These are phyloP conservation scores for Chaetorhynchus papuensis DNA, from an alignment of 2,113 vertebrate genomes.

Conservation along the genomic window DNA sequence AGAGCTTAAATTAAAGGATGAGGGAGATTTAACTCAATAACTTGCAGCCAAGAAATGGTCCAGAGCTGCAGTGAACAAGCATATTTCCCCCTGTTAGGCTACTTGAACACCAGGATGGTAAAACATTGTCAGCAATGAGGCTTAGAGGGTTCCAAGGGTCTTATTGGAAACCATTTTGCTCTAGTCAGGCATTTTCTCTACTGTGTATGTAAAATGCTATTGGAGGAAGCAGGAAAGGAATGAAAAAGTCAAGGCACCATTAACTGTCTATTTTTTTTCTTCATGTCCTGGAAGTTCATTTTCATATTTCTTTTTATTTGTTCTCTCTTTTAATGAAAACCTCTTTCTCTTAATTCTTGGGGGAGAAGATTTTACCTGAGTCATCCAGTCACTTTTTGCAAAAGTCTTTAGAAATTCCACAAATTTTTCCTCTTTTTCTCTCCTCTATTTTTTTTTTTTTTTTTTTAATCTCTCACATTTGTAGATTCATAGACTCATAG, in stretches of 20 bases:
- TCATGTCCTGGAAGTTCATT: background rate
- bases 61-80: background rate
- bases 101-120: background rate
- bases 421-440: background rate
- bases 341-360: background rate
- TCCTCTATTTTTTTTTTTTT: background rate
- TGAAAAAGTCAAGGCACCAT: background rate
- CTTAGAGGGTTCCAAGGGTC: background rate
- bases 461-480: background rate
- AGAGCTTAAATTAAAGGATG: conserved; percentile 22
- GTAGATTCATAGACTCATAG: background rate
- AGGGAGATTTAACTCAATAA: background rate
- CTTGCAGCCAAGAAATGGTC: background rate
- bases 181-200: background rate
- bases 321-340: background rate
- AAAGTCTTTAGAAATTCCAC: background rate
- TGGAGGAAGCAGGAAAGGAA: background rate
- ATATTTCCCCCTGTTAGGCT: background rate
- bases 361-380: background rate
- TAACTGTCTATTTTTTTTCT: background rate
- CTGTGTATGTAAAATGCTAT: background rate
- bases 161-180: background rate
- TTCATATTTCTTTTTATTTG: background rate
- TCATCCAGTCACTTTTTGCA: background rate
- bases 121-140: background rate